Percentiles rank a stretch among this genome's conserved stretches.
phyloP scores from a whole-genome alignment of 2,888 invertebrate species.

The Eristalis tenax region DNA sequence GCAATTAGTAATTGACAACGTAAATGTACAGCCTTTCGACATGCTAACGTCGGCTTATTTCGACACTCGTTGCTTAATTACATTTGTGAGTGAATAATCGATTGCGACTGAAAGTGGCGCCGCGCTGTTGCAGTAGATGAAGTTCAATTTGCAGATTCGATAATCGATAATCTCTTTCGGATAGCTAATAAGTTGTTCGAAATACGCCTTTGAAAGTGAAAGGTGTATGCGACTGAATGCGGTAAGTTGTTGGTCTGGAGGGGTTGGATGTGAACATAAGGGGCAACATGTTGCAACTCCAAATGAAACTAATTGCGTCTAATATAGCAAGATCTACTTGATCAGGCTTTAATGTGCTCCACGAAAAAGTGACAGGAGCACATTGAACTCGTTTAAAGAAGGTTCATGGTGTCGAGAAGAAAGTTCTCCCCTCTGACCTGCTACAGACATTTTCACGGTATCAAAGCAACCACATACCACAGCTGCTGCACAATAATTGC shows the following conservation, averaged over 20 bases:
- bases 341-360: too few species aligned
- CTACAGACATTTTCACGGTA: too few species aligned
- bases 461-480: too few species aligned
- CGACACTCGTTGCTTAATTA: slow-evolving; percentile 10
- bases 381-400: too few species aligned
- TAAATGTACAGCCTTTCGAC: neutral
- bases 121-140: neutral
- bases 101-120: neutral
- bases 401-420: too few species aligned
- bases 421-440: too few species aligned
- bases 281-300: neutral
- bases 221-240: neutral
- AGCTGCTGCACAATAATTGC: too few species aligned
- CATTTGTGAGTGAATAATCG: slow-evolving; percentile 8
- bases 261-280: neutral
- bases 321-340: neutral
- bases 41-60: slow-evolving; percentile 14
- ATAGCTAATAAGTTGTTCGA: neutral
- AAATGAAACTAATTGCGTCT: neutral
- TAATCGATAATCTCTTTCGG: neutral
- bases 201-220: neutral
- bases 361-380: too few species aligned
- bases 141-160: neutral
- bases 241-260: neutral
- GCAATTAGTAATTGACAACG: slow-evolving; percentile 30